These are phyloP conservation scores for Salminus brasiliensis DNA, from an alignment of 2,113 vertebrate genomes.

Conservation along the genomic window DNA sequence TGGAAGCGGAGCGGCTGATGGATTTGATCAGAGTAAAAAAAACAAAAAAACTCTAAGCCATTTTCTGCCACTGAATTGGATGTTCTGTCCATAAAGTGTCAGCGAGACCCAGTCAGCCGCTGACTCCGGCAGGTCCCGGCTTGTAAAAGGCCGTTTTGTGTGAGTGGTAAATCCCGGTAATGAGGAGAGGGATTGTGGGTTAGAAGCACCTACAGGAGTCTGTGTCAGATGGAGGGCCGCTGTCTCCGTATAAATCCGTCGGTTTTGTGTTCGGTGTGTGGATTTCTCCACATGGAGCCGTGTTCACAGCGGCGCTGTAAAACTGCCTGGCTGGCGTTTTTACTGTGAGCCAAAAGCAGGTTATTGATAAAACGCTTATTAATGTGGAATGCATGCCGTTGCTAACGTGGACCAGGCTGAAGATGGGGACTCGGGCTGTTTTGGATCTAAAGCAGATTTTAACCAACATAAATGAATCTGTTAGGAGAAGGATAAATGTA, in stretches of 20 bases:
- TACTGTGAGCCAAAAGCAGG: background rate
- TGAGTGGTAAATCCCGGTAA: slow-evolving; percentile 2
- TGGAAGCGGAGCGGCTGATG: background rate
- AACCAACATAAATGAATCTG: too few species aligned
- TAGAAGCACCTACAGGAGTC: background rate
- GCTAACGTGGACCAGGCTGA: background rate
- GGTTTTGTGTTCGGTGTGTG: background rate
- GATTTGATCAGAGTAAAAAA: slow-evolving; percentile 12
- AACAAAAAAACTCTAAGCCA: background rate
- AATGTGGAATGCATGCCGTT: background rate
- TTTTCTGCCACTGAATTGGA: slow-evolving; percentile 10
- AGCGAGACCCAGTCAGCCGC: background rate
- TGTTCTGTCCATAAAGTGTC: slow-evolving; percentile 6
- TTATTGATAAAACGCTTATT: background rate
- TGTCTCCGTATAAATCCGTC: background rate
- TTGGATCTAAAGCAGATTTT: background rate
- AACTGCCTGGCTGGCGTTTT: background rate
- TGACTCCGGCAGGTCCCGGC: background rate
- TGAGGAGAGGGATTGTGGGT: background rate
- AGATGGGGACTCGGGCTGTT: background rate
- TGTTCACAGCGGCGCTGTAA: background rate
- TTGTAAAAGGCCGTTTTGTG: slow-evolving; percentile 14
- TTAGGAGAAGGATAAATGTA: too few species aligned
- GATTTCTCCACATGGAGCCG: background rate
- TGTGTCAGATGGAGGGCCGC: background rate